A percentile compares a stretch with the other conserved stretches of the same genome.
These are phyloP conservation scores for Hipparchia sbordonii DNA, from an alignment of 2,888 invertebrate genomes.

Conservation along the genomic window DNA sequence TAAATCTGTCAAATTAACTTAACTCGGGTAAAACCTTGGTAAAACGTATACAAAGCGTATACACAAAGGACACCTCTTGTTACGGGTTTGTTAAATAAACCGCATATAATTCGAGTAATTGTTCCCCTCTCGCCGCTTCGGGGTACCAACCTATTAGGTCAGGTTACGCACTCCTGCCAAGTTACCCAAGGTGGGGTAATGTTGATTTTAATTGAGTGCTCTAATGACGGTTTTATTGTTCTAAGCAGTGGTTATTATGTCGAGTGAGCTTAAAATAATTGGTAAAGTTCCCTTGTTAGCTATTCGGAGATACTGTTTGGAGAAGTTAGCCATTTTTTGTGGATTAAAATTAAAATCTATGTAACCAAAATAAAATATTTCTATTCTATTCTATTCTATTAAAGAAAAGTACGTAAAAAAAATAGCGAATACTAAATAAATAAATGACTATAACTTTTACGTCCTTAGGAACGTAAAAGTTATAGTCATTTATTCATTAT, in stretches of 20 bases:
- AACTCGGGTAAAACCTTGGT: neutral
- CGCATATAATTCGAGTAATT: conserved; percentile 34
- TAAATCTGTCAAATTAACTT: neutral
- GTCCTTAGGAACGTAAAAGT: too few species aligned
- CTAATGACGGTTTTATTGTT: conserved; percentile 36
- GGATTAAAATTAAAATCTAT: too few species aligned
- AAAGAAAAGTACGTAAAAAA: too few species aligned
- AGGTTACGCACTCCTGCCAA: conserved; percentile 19
- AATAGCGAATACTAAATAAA: too few species aligned
- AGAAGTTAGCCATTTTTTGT: too few species aligned
- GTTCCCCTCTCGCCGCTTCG: conserved; percentile 27
- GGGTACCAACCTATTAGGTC: conserved; percentile 35
- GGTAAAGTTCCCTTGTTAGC: too few species aligned
- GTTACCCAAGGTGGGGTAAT: neutral
- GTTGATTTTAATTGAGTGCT: conserved; percentile 35
- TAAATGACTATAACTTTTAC: too few species aligned
- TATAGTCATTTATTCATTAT: too few species aligned
- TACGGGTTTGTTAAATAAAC: conserved; percentile 31
- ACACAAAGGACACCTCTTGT: conserved; percentile 2
- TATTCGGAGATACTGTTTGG: too few species aligned
- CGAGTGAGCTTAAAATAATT: neutral
- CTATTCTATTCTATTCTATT: too few species aligned
- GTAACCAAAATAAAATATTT: too few species aligned
- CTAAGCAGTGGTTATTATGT: conserved; percentile 1
- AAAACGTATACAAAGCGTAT: neutral